phyloP scores from a whole-genome alignment of 2,113 vertebrate species.

The Pseudopipra pipra region DNA sequence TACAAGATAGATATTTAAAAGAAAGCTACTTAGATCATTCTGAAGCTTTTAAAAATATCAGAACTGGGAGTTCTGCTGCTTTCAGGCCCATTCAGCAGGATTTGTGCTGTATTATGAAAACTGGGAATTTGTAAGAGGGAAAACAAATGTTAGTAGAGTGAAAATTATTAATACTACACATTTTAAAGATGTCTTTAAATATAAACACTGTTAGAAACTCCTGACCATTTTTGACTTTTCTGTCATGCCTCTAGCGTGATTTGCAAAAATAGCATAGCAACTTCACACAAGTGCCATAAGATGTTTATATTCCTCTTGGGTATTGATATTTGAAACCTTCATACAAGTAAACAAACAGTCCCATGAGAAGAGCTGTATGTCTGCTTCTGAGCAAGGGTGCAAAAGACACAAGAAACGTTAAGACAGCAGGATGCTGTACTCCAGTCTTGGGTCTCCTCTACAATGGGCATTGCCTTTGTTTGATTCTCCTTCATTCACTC shows the following conservation, averaged over 20 bases:
- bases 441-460: not conserved
- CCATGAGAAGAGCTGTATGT: not conserved
- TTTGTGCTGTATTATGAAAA: rapidly evolving
- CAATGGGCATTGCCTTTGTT: not conserved
- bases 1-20: not conserved
- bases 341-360: not conserved
- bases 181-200: not conserved
- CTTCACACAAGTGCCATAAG: not conserved
- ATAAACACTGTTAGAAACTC: not conserved
- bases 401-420: not conserved
- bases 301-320: not conserved
- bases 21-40: not conserved
- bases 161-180: not conserved
- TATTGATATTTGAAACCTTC: not conserved
- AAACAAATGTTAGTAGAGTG: not conserved
- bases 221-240: not conserved
- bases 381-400: not conserved
- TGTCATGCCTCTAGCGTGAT: not conserved
- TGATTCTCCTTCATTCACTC: not conserved
- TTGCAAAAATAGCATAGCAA: not conserved
- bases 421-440: not conserved
- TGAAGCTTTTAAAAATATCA: not conserved
- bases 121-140: not conserved
- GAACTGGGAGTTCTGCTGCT: not conserved
- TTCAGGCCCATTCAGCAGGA: not conserved